Percentiles rank a stretch among this genome's conserved stretches.
Evolutionary conservation across 2,113 vertebrate genomes (phyloP).

Genomic region (Bufo gargarizans): DNA sequence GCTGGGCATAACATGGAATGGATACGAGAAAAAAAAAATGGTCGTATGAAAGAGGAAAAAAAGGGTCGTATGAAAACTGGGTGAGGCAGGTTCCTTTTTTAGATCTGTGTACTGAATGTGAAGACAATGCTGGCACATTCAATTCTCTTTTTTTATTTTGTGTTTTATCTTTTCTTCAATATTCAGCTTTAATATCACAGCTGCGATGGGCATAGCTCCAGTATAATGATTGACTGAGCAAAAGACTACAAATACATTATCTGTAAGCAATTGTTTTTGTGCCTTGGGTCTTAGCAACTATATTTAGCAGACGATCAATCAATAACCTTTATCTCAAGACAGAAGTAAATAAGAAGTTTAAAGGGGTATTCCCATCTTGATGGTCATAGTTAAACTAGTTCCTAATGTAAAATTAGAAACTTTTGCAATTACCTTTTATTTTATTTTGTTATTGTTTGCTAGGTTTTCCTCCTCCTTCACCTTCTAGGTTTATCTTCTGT

Average conservation of each 20-base stretch:
- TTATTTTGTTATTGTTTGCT: no score
- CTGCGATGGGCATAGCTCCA: background rate
- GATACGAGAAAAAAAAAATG: no score
- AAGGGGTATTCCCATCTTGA: background rate
- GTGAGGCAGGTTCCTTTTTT: background rate
- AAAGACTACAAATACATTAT: slow-evolving; percentile 20
- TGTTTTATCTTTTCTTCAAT: background rate
- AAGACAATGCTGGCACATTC: background rate
- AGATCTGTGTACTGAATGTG: background rate
- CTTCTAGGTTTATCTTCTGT: no score
- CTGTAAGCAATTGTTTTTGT: background rate
- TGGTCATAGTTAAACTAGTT: no score
- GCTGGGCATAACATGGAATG: no score
- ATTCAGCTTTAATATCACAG: background rate
- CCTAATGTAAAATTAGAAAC: no score
- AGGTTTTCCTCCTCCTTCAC: no score
- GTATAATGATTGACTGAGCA: background rate
- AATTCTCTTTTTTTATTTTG: background rate
- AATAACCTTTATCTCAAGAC: slow-evolving; percentile 34
- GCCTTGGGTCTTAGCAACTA: slow-evolving; percentile 18
- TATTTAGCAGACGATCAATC: slow-evolving; percentile 30
- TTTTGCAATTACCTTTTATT: no score
- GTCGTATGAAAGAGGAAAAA: no score
- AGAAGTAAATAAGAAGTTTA: slow-evolving; percentile 11
- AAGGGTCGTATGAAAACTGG: no score